These are phyloP conservation scores for Oxyura jamaicensis DNA, from an alignment of 2,113 vertebrate species.

Conservation along the genomic window DNA sequence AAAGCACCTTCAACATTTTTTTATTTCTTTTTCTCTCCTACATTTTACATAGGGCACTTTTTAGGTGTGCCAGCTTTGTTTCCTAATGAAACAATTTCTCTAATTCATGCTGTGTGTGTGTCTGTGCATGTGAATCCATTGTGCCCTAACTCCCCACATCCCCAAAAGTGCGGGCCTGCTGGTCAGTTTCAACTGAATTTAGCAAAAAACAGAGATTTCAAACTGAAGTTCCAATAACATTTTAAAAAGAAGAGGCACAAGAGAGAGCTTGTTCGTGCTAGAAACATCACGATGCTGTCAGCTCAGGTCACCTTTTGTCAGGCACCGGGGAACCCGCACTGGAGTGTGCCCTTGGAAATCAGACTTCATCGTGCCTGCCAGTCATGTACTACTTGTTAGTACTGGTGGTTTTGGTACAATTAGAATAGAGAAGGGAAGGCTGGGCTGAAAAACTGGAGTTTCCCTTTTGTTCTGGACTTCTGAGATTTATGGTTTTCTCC, in stretches of 20 bases:
- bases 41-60: neutral
- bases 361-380: neutral
- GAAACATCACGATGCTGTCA: neutral
- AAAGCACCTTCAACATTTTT: neutral
- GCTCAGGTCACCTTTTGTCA: neutral
- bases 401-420: neutral
- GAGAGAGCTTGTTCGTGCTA: neutral
- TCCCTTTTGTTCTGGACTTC: neutral
- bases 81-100: neutral
- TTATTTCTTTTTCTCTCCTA: neutral
- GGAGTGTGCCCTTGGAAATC: neutral
- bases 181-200: neutral
- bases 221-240: neutral
- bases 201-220: neutral
- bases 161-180: neutral
- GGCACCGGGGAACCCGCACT: neutral
- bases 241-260: neutral
- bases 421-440: neutral
- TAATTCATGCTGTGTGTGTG: neutral
- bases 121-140: neutral
- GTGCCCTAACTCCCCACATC: neutral
- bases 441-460: neutral
- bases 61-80: neutral
- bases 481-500: neutral
- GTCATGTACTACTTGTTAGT: neutral